Base-by-base conservation (phyloP, 2,113 vertebrate species). In the Psephotus haematonotus region DNA sequence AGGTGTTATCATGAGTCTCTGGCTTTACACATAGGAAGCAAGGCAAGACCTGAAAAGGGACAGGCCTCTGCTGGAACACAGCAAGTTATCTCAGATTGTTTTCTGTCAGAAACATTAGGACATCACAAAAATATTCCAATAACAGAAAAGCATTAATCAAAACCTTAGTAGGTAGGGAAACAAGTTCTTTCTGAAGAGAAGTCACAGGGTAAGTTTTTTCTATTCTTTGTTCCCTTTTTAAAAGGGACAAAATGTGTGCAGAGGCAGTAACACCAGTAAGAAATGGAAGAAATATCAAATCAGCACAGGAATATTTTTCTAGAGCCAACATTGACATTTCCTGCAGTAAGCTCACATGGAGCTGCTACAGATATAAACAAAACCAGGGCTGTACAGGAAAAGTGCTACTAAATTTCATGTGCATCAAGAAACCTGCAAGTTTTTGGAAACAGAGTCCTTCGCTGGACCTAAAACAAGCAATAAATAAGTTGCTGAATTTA, bases 1-100 rank as follows among this genome's bases (percentile, higher is more conserved):
- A 39, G 0, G 1, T 13, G n/a, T 16, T 43, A 62, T 17, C 7
- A 33, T 0, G 0, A 76, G 17, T 14, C 39, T 82, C 31, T 27
- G 7, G 28, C 41, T 85, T 49, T 82, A 33, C 9, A 33, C 13
- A 8, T 0, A 6, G 43, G 39, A 88, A 81, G 67, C 17, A 41
- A 29, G 11, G 47, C 53, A 8, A 2, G 33, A 27, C 17, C 44
- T 41, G 41, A 43, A 70, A 50, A 75, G 37, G 68, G 20, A 55
- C 0, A 50, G 44, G 60, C 10, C 39, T 35, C 49, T 86, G n/a
- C 39, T 41, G 20, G 14, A 83, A 41, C 37, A 64, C 12, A 75
- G 37, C 7, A 44, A 75, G 46, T 53, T 52, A 50, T 6, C 88
- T 49, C 75, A 86, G 49, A 10, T 37, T 24, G 31, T 33, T 71